Percentiles rank a stretch among this genome's conserved stretches.
phyloP scores from a whole-genome alignment of 2,888 invertebrate genomes.

The Helleia helle region DNA sequence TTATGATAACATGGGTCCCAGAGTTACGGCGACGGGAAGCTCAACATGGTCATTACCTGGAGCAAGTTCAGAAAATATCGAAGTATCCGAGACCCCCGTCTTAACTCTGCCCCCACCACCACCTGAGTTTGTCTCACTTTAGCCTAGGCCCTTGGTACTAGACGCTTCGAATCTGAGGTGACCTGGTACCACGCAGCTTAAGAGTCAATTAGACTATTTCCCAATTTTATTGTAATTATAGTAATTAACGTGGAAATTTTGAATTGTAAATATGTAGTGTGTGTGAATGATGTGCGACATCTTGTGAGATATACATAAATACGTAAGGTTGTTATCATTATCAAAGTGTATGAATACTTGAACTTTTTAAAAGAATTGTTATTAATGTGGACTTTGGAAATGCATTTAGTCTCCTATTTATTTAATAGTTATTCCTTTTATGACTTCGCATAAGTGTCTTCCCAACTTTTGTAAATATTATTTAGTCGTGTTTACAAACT shows the following conservation, averaged over 20 bases:
- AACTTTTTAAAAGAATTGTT: constrained; percentile 50
- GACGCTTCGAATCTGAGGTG: constrained; percentile 62
- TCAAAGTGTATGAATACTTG: constrained; percentile 41
- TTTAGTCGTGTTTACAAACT: constrained; percentile 64
- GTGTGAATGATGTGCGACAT: constrained; percentile 62
- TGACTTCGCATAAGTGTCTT: constrained; percentile 60
- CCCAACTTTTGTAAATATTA: constrained; percentile 70
- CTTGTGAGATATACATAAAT: constrained; percentile 57
- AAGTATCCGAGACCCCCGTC: constrained; percentile 56
- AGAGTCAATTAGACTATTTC: constrained; percentile 67
- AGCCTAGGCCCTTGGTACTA: constrained; percentile 66
- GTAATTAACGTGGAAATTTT: constrained; percentile 49
- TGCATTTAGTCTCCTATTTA: constrained; percentile 38
- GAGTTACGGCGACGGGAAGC: constrained; percentile 91
- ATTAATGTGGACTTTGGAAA: constrained; percentile 45
- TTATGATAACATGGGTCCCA: constrained; percentile 93
- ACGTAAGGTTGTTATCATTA: constrained; percentile 68
- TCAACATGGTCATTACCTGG: constrained; percentile 87
- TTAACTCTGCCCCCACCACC: constrained; percentile 73
- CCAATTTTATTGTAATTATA: constrained; percentile 50
- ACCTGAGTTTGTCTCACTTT: constrained; percentile 65
- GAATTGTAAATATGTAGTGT: constrained; percentile 56
- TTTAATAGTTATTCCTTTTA: constrained; percentile 51
- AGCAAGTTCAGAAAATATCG: constrained; percentile 48
- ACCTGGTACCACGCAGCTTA: constrained; percentile 54